phyloP scores from a whole-genome alignment of 2,888 invertebrate species.

The Muscina levida region DNA sequence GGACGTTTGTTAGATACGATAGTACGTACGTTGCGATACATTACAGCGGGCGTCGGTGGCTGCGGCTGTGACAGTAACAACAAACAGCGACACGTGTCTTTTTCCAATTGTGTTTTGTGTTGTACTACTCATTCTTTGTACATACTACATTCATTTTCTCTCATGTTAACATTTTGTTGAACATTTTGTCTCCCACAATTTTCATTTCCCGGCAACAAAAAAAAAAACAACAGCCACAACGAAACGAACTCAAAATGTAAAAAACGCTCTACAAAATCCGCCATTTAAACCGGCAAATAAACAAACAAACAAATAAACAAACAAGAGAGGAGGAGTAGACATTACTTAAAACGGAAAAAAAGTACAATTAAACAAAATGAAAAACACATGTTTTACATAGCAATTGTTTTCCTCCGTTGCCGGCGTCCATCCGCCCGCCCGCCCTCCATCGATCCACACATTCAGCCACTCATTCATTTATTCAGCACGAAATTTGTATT shows the following conservation, averaged over 20 bases:
- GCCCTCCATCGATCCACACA: no score
- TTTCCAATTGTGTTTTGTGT: conserved; percentile 28
- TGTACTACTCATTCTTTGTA: conserved; percentile 2
- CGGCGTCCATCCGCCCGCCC: no score
- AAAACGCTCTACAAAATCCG: conserved; percentile 51
- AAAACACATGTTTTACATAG: conserved; percentile 68
- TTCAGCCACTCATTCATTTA: conserved; percentile 7
- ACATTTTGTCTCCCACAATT: conserved; percentile 66
- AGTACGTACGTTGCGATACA: not conserved
- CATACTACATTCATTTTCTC: conserved; percentile 50
- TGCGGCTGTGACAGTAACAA: conserved; percentile 12
- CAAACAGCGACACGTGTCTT: conserved; percentile 66
- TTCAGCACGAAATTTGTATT: no score
- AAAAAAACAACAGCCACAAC: conserved; percentile 25
- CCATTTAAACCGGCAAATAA: conserved; percentile 56
- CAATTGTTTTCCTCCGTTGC: conserved; percentile 51
- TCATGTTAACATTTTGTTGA: conserved; percentile 65
- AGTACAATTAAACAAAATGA: conserved; percentile 67
- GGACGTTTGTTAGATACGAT: no score
- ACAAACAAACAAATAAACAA: conserved; percentile 42
- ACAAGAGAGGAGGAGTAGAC: conserved; percentile 21
- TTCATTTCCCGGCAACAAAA: conserved; percentile 18
- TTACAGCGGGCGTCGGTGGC: not conserved
- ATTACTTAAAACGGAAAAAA: conserved; percentile 33
- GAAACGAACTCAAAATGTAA: not conserved